Evolutionary conservation across 2,888 invertebrate genomes (phyloP).

Genomic region (Thymelicus lineola): DNA sequence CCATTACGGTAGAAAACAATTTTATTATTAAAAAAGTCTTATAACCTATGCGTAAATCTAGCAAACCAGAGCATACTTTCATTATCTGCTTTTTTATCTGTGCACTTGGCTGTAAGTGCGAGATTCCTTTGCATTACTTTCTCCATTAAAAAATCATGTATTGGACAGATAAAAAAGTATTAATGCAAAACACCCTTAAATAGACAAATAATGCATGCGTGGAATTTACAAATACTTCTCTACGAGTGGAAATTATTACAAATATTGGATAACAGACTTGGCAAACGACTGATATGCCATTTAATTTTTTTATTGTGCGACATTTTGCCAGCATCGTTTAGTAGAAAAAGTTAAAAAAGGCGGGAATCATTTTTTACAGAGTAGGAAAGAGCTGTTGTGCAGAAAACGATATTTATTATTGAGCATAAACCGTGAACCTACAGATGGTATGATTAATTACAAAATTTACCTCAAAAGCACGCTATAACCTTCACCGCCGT

Average conservation of each 20-base stretch:
- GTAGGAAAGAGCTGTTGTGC: constrained; percentile 18
- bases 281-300: constrained; percentile 44
- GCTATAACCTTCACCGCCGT: constrained; percentile 41
- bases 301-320: constrained; percentile 16
- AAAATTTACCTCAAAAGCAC: constrained; percentile 39
- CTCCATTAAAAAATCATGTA: constrained; percentile 41
- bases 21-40: constrained; percentile 75
- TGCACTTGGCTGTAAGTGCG: constrained; percentile 44
- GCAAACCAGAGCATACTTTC: constrained; percentile 71
- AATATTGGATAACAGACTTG: constrained; percentile 29
- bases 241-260: constrained; percentile 25
- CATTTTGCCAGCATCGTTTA: constrained; percentile 21
- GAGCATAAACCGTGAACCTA: constrained; percentile 46
- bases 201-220: constrained; percentile 68
- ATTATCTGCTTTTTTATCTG: constrained; percentile 56
- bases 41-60: constrained; percentile 72
- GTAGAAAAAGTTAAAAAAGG: constrained; percentile 36
- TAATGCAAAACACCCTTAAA: constrained; percentile 60
- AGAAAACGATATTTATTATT: constrained; percentile 42
- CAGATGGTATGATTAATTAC: constrained; percentile 45
- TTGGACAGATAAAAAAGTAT: constrained; percentile 61
- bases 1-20: constrained; percentile 78
- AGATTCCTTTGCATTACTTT: constrained; percentile 14
- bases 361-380: constrained; percentile 26
- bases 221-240: constrained; percentile 41